phyloP scores from a whole-genome alignment of 2,888 invertebrate species.

The Pecten maximus region DNA sequence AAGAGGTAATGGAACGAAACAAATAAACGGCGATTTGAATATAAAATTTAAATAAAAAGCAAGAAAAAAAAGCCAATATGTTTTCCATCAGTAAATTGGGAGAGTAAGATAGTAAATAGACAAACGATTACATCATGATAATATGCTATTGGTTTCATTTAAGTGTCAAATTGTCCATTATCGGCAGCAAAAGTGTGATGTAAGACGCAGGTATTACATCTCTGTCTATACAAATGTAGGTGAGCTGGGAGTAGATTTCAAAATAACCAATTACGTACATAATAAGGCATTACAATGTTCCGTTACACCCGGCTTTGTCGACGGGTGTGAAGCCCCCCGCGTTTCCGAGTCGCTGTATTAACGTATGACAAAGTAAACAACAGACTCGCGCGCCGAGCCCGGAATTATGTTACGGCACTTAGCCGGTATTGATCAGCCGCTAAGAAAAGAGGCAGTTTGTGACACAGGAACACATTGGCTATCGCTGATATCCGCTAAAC shows the following conservation, averaged over 20 bases:
- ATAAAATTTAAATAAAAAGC: no score
- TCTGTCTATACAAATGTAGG: slow-evolving; percentile 2
- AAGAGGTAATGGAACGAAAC: no score
- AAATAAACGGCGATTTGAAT: no score
- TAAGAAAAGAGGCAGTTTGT: slow-evolving; percentile 43
- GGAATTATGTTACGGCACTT: slow-evolving; percentile 55
- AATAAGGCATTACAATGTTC: not conserved
- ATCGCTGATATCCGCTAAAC: slow-evolving; percentile 45
- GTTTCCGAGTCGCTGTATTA: slow-evolving; percentile 23
- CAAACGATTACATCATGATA: not conserved
- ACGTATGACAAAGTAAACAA: slow-evolving; percentile 44
- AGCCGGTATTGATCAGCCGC: slow-evolving; percentile 44
- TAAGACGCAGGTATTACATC: not conserved
- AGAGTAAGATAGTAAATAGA: not conserved
- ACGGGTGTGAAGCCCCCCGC: slow-evolving; percentile 27
- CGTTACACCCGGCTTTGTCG: slow-evolving; percentile 22
- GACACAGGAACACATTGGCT: slow-evolving; percentile 52
- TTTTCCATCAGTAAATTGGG: not conserved
- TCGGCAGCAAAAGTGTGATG: not conserved
- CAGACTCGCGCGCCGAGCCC: slow-evolving; percentile 47
- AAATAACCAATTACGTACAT: slow-evolving; percentile 1
- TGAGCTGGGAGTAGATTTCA: not conserved
- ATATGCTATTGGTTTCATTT: not conserved
- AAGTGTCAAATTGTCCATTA: not conserved
- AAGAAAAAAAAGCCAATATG: no score